Base-by-base conservation (phyloP, 2,113 vertebrate genomes). In the Xenopus laevis region DNA sequence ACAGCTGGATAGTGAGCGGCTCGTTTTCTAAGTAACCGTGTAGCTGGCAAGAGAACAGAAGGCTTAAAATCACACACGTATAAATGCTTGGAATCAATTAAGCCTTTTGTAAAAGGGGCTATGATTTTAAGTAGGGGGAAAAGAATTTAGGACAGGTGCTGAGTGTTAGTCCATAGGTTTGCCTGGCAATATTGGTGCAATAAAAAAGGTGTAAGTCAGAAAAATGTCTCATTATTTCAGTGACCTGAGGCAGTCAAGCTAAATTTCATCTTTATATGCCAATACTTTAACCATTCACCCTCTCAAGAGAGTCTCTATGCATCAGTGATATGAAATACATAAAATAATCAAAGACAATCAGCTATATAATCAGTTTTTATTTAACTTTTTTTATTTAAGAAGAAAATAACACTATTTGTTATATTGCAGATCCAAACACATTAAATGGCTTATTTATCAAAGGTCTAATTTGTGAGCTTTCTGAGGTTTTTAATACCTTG, bases 1-100 rank as follows among this genome's bases (percentile, higher is more conserved):
- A 98, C 83, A 98, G 92, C 94, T 98, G 96, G 70, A 98, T 91
- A 3, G 93, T 96, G 80, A 98, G 95, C 0, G 95, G 95, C 85
- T 96, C 94, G 0, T 86, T 97, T 81, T 97, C 95, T 87, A 95
- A 86, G 90, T 95, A 96, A 74, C 95, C 96, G 0, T 95, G 95
- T 61, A 96, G 94, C 96, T 98, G 93, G 82, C 79, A 78, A 87
- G 79, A 90, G 86, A 94, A 92, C 88, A 94, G 86, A 93, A 85
- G 79, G 76, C 77, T n/a, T 82, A 82, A 91, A 91, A 79, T 78
- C 72, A 57, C 0, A 58, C 50, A 78, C 70, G 46, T 57, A 23
- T 65, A 80, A 82, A 79, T 67, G 76, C 78, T 66, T 71, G 77
- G 68, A 82, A 80, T 76, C 83, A 77, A 77, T 87, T 78, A 82